These are phyloP conservation scores for Hemiscyllium ocellatum DNA, from an alignment of 2,113 vertebrate species.

Conservation along the genomic window DNA sequence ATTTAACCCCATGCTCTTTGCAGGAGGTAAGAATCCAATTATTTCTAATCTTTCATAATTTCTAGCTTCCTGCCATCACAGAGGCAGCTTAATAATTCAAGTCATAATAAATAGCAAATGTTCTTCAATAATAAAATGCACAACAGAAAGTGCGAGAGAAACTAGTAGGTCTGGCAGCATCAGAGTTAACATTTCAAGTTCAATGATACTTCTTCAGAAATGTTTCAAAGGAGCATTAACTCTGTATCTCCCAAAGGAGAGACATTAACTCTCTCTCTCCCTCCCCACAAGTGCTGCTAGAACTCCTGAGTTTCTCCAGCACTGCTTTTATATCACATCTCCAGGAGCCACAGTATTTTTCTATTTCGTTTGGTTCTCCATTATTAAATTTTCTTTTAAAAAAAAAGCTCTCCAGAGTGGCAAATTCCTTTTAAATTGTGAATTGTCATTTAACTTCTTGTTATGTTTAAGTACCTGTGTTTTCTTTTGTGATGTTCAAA, in stretches of 20 bases:
- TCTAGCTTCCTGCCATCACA: neutral
- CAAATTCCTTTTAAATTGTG: neutral
- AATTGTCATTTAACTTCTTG: neutral
- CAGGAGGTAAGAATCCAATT: neutral
- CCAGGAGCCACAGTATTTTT: too few relatives aligned
- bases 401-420: neutral
- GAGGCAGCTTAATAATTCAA: neutral
- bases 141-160: too few relatives aligned
- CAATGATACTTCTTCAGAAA: too few relatives aligned
- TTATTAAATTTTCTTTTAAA: neutral
- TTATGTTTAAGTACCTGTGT: neutral
- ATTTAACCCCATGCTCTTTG: too few relatives aligned
- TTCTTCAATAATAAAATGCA: neutral
- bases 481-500: neutral
- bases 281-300: too few relatives aligned
- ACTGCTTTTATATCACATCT: too few relatives aligned
- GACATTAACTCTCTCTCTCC: too few relatives aligned
- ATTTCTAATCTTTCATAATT: neutral
- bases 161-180: too few relatives aligned
- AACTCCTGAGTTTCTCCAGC: too few relatives aligned
- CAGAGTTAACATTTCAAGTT: too few relatives aligned
- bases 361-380: neutral
- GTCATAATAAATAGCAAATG: neutral
- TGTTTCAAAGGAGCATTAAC: too few relatives aligned
- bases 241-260: too few relatives aligned